These are phyloP conservation scores for Cetoscarus ocellatus DNA, from an alignment of 2,797 vertebrate species.

Conservation along the genomic window DNA sequence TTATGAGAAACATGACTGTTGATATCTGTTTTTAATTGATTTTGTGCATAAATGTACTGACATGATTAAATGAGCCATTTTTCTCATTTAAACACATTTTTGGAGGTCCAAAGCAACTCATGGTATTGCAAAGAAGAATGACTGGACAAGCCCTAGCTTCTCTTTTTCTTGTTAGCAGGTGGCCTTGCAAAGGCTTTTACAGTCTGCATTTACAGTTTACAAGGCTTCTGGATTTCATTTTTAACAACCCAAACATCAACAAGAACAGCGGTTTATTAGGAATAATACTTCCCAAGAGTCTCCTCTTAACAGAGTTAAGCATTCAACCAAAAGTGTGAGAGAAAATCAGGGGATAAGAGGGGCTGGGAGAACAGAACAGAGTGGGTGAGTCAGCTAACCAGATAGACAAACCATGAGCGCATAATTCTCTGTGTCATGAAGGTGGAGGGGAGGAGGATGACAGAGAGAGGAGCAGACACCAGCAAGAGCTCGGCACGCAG, in stretches of 20 bases:
- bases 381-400: slow-evolving; percentile 38
- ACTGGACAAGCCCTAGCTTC: neutral
- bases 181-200: slow-evolving; percentile 20
- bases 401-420: slow-evolving; percentile 15
- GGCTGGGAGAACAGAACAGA: slow-evolving; percentile 10
- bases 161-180: slow-evolving; percentile 32
- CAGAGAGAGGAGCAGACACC: slow-evolving; percentile 18
- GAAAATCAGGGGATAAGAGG: slow-evolving; percentile 6
- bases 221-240: slow-evolving; percentile 1
- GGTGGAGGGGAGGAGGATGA: slow-evolving; percentile 24
- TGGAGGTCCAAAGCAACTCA: no score
- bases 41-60: no score
- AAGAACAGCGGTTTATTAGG: slow-evolving; percentile 12
- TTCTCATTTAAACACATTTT: no score
- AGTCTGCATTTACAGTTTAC: slow-evolving; percentile 18
- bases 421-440: slow-evolving; percentile 19
- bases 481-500: slow-evolving; percentile 28
- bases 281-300: neutral
- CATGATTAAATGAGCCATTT: no score
- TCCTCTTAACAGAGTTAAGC: slow-evolving; percentile 1
- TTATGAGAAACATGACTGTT: no score
- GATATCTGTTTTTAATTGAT: no score
- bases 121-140: slow-evolving; percentile 24
- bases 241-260: neutral
- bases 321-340: slow-evolving; percentile 2